A percentile compares a stretch with the other conserved stretches of the same genome.
phyloP scores from a whole-genome alignment of 2,113 vertebrate genomes.

The Prolemur simus region DNA sequence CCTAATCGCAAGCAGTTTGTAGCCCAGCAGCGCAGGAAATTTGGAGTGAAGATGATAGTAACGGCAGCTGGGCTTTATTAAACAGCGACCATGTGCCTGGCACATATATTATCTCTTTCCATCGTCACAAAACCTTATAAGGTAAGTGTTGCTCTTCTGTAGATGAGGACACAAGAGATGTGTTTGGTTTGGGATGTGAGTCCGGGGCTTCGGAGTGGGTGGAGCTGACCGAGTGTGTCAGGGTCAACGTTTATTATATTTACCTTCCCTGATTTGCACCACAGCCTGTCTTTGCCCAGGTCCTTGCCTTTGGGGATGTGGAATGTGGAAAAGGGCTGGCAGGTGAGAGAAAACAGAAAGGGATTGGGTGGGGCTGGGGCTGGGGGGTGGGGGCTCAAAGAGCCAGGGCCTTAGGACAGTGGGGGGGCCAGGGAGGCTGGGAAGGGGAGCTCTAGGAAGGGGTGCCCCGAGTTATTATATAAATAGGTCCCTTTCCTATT shows the following conservation, averaged over 20 bases:
- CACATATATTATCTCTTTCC: neutral
- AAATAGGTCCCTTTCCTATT: neutral
- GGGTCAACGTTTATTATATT: neutral
- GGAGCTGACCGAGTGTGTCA: accelerated
- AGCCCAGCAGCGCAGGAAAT: neutral
- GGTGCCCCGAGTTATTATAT: neutral
- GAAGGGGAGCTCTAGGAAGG: neutral
- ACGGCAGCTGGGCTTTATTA: neutral
- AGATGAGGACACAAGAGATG: neutral
- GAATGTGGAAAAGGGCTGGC: neutral
- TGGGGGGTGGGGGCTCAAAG: neutral
- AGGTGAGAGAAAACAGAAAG: neutral
- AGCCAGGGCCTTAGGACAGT: neutral
- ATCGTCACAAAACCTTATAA: neutral
- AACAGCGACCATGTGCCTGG: neutral
- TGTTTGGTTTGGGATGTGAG: neutral
- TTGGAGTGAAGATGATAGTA: neutral
- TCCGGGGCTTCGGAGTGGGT: neutral
- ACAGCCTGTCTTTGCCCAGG: neutral
- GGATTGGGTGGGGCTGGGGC: neutral
- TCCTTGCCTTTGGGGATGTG: neutral
- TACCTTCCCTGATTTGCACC: neutral
- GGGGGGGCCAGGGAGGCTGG: neutral
- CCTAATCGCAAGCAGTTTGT: neutral
- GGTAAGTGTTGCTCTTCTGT: neutral